phyloP scores from a whole-genome alignment of 1,140 invertebrate genomes.

The Bombyx mandarina region DNA sequence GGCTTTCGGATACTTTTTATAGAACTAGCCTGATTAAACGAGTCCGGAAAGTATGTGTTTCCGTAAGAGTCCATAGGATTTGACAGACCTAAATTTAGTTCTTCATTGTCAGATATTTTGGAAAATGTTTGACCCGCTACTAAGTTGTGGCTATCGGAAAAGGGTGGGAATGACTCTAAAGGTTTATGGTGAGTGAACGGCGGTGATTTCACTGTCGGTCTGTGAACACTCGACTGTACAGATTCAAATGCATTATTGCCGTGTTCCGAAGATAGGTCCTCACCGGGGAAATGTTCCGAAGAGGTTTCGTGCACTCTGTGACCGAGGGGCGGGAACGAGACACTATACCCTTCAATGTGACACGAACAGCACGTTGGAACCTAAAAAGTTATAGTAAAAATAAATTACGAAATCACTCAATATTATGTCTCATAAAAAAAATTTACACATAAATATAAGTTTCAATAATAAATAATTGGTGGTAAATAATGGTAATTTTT shows the following conservation, averaged over 20 bases:
- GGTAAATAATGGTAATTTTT: neutral
- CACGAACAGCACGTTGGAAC: constrained; percentile 89
- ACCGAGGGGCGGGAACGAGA: constrained; percentile 73
- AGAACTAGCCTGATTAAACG: constrained; percentile 54
- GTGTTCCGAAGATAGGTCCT: constrained; percentile 59
- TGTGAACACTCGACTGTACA: constrained; percentile 47
- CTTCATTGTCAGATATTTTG: constrained; percentile 43
- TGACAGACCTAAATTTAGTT: constrained; percentile 19
- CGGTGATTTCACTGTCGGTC: constrained; percentile 38
- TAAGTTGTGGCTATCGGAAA: constrained; percentile 49
- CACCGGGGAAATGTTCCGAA: constrained; percentile 62
- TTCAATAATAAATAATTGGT: neutral
- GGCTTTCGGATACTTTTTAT: constrained; percentile 58
- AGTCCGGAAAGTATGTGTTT: constrained; percentile 52
- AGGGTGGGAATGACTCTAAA: constrained; percentile 40
- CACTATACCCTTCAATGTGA: constrained; percentile 83
- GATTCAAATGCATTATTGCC: constrained; percentile 59
- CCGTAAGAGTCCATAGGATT: constrained; percentile 56
- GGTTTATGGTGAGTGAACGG: constrained; percentile 40
- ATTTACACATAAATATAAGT: neutral
- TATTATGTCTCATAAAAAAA: neutral
- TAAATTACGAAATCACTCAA: neutral
- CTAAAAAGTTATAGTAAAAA: constrained; percentile 39
- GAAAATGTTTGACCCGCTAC: constrained; percentile 39
- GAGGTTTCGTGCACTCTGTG: constrained; percentile 56